Evolutionary conservation across 1,140 invertebrate genomes (phyloP), one percentile per base, ranked within the genome.

Genomic region (Aphelinus certus): DNA sequence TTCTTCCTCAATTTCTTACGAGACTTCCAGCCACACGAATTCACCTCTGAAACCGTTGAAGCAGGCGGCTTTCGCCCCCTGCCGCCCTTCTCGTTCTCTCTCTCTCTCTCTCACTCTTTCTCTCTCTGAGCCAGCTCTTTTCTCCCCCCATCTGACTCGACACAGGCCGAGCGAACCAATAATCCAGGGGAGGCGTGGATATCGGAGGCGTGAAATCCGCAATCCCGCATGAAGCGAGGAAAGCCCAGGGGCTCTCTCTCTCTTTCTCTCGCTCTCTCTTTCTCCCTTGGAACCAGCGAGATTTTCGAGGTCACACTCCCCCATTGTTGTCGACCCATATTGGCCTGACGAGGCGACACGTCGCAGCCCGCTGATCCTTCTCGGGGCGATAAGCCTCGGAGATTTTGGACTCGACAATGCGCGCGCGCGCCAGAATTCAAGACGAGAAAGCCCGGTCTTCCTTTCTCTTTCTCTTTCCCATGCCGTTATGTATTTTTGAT

Each of bases 301-400:
- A 72, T 64, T 72, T 72, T 65, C 47, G 62, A 65, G 56, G 63
- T 65, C 71, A 72, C 62, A n/a, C 62, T 51, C 62, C 45, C 55
- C 45, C 42, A 66, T 65, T 58, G 49, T 63, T 47, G 46, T 57
- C 58, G 46, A 55, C 49, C 49, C 4, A 72, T 72, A 72, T 72
- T 60, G 71, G 46, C 55, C 26, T 65, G 63, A 72, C 62, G 62
- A 63, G 55, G 46, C 64, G 48, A 45, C 26, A 26, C 26, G 26
- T 26, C 26, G 26, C 26, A 43, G 56, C 26, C 60, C 7, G 46
- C 51, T 68, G 72, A 74, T 74, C 72, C 72, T 53, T 55, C 49
- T 10, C 72, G 48, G 46, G 56, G 64, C 62, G 60, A 63, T 71
- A 73, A 73, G 64, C 64, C 65, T 43, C 71, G 55, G 62, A 65